phyloP scores from a whole-genome alignment of 2,797 vertebrate species.

The Sebastes dallii region DNA sequence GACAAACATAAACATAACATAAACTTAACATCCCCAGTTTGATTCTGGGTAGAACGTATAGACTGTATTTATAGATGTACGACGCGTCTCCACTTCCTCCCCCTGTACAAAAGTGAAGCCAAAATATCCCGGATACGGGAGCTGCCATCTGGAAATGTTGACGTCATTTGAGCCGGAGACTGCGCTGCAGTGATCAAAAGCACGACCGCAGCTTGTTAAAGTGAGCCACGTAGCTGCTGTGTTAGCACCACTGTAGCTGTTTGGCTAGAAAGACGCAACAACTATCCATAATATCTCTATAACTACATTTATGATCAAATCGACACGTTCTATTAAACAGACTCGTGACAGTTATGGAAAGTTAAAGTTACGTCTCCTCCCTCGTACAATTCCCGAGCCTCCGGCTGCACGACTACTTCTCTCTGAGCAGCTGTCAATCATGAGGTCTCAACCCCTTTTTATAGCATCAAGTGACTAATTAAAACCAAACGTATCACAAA shows the following conservation, averaged over 20 bases:
- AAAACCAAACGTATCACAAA: not conserved
- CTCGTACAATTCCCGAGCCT: not conserved
- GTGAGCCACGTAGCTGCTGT: too few relatives aligned
- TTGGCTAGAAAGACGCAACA: too few relatives aligned
- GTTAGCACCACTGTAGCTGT: too few relatives aligned
- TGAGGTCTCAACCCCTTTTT: not conserved
- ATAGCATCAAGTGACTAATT: not conserved
- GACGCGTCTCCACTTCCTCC: too few relatives aligned
- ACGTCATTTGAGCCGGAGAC: too few relatives aligned
- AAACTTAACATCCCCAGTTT: not conserved
- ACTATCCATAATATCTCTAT: not conserved
- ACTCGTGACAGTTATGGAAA: not conserved
- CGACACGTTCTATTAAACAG: rapidly evolving
- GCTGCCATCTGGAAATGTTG: too few relatives aligned
- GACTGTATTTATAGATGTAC: too few relatives aligned
- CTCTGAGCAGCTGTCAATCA: not conserved
- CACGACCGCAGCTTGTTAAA: rapidly evolving
- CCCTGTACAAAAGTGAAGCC: too few relatives aligned
- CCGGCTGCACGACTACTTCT: not conserved
- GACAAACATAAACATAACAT: not conserved
- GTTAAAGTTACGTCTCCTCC: not conserved
- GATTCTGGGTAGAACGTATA: not conserved
- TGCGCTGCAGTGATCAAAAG: too few relatives aligned
- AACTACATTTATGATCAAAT: not conserved
- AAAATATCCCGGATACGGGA: too few relatives aligned